Percentiles rank a stretch among this genome's conserved stretches.
Conservation (phyloP, 2,888 invertebrate genomes). For the Lepidonotus clava region DNA sequence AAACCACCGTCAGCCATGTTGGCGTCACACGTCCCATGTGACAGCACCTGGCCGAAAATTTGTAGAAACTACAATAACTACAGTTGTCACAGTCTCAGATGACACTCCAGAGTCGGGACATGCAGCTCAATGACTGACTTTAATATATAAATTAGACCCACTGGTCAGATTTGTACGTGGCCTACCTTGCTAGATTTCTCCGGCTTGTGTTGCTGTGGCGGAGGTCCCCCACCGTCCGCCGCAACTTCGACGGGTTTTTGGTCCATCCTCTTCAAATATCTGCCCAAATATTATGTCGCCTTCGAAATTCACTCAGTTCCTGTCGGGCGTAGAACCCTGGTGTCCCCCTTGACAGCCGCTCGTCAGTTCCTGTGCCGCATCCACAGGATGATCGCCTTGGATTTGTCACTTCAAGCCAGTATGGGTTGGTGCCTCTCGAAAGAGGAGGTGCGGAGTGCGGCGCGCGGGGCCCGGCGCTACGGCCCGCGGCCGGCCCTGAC, state of each 20-base stretch:
- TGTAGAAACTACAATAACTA: not conserved
- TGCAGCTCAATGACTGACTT: too few species aligned
- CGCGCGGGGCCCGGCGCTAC: not conserved
- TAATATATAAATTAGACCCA: too few species aligned
- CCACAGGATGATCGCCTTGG: slow-evolving; percentile 3
- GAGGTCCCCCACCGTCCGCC: not conserved
- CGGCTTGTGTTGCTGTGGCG: slow-evolving; percentile 12
- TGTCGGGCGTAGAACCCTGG: not conserved
- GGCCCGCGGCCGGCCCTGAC: not conserved
- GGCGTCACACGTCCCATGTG: not conserved
- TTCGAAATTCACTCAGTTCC: slow-evolving; percentile 6
- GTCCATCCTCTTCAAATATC: not conserved
- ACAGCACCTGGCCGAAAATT: not conserved
- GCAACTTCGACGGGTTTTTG: slow-evolving; percentile 8
- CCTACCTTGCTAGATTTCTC: slow-evolving; percentile 19
- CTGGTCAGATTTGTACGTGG: too few species aligned
- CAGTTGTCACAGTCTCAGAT: too few species aligned
- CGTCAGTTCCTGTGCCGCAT: not conserved
- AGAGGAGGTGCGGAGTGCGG: slow-evolving; percentile 5
- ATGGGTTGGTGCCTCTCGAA: slow-evolving; percentile 4
- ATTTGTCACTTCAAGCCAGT: not conserved
- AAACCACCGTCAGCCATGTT: not conserved
- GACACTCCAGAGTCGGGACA: too few species aligned
- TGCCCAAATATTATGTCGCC: not conserved
- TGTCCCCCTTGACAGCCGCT: slow-evolving; percentile 8